These are phyloP conservation scores for Hypena proboscidalis DNA, from an alignment of 2,888 invertebrate genomes.

Conservation along the genomic window DNA sequence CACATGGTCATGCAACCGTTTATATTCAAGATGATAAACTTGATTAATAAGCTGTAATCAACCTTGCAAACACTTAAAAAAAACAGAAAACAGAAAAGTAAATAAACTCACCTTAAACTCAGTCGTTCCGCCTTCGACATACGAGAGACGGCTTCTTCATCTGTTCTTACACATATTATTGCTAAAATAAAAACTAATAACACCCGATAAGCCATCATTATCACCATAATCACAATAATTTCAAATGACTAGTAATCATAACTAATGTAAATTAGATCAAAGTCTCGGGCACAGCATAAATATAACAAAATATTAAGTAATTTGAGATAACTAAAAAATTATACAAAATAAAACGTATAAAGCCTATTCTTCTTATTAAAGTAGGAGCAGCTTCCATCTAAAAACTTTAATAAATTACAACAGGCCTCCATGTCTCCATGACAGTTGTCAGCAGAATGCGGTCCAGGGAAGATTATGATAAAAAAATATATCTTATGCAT, in stretches of 20 bases:
- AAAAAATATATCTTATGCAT: too few species aligned
- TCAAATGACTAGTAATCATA: slow-evolving; percentile 55
- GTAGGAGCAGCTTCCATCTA: slow-evolving; percentile 4
- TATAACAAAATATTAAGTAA: too few species aligned
- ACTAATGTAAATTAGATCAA: slow-evolving; percentile 18
- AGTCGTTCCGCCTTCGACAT: slow-evolving; percentile 88
- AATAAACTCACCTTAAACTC: slow-evolving; percentile 86
- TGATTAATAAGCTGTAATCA: background rate
- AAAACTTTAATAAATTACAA: slow-evolving; percentile 10
- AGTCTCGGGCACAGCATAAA: too few species aligned
- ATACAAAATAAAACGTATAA: slow-evolving; percentile 24
- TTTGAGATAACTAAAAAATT: too few species aligned
- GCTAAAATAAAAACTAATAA: slow-evolving; percentile 73
- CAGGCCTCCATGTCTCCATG: slow-evolving; percentile 31
- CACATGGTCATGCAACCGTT: too few species aligned
- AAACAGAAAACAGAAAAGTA: background rate
- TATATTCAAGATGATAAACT: too few species aligned
- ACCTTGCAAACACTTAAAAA: background rate
- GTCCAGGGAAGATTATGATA: too few species aligned
- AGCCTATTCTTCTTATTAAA: slow-evolving; percentile 17
- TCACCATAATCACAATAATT: slow-evolving; percentile 63
- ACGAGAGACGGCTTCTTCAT: slow-evolving; percentile 64
- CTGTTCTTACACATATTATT: slow-evolving; percentile 73
- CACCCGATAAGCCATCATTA: slow-evolving; percentile 77
- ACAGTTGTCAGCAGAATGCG: slow-evolving; percentile 24